Percentiles rank a stretch among this genome's conserved stretches.
Evolutionary conservation across 2,888 invertebrate genomes (phyloP).

Genomic region (Nomada fucata): DNA sequence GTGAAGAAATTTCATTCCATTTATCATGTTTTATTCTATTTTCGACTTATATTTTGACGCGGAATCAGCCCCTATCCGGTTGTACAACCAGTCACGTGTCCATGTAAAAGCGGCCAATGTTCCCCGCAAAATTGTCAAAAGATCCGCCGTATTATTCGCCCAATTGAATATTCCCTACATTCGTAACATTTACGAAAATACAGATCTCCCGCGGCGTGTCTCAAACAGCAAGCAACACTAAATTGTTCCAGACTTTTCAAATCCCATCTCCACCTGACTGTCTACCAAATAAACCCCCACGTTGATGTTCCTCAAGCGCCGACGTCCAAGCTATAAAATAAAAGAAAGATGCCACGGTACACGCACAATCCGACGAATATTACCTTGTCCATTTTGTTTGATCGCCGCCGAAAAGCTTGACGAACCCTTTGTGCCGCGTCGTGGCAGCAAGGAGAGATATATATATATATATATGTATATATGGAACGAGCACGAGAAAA

Average conservation of each 20-base stretch:
- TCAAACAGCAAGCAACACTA: not conserved
- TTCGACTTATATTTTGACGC: too few relatives aligned
- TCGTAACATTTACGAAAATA: conserved; percentile 18
- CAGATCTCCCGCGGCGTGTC: not conserved
- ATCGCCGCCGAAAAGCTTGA: conserved; percentile 50
- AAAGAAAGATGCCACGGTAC: conserved; percentile 7
- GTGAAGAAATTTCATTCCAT: too few relatives aligned
- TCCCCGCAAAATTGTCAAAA: not conserved
- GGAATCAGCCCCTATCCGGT: too few relatives aligned
- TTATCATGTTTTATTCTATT: too few relatives aligned
- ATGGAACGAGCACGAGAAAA: not conserved
- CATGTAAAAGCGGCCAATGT: not conserved
- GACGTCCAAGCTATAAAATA: not conserved
- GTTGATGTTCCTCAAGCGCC: not conserved
- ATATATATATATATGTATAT: too few relatives aligned
- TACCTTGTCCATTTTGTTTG: conserved; percentile 54
- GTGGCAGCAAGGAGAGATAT: not conserved
- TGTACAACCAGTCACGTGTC: not conserved
- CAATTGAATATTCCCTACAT: conserved; percentile 12
- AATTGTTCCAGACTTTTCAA: conserved; percentile 14
- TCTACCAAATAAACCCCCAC: conserved; percentile 19
- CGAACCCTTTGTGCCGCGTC: conserved; percentile 31
- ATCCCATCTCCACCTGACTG: not conserved
- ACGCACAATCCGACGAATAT: conserved; percentile 49
- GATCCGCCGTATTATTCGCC: not conserved